Evolutionary conservation across 2,888 invertebrate genomes (phyloP), one percentile per base, ranked within the genome.

Genomic region (Epinotia bilunana): DNA sequence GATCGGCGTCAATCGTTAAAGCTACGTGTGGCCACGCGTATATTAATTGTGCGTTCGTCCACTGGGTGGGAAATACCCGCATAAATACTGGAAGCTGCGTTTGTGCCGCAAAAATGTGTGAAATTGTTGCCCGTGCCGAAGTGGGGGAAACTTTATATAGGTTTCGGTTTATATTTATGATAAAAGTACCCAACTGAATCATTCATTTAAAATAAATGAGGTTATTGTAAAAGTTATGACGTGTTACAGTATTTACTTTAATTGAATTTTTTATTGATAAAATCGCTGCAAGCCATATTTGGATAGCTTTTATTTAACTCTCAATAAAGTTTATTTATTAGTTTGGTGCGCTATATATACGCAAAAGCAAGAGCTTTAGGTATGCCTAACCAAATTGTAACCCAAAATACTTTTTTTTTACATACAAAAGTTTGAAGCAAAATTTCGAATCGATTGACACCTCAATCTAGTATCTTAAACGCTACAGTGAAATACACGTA

Each of bases 31-130:
- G 46, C 62, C 63, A 49, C 28, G 63, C 63, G 63, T 70, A 70
- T 20, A 58, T 39, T 28, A 28, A 74, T 64, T 71, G 70, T 46
- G 64, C 62, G 49, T 62, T 43, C 53, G 49, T 6, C 64, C 70
- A 65, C 43, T 46, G 53, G 60, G 64, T 74, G 43, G 70, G 63
- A 74, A 69, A 74, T 57, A 28, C 61, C 33, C 33, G 12, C 57
- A n/a, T 60, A 60, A 58, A 69, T 69, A 60, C 16, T 43, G 43
- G 39, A 16, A 53, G 12, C 12, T 69, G 23, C 46, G 46, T 16
- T 46, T 64, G 43, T 58, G 39, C 9, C n/a, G 57, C 57, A 68
- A 68, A 65, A 65, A 55, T 12, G 28, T 53, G 28, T 68, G 43
- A 68, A 58, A 28, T 58, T 16, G 13, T 1, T 67, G 13, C 28